Base-by-base conservation (phyloP, 2,888 invertebrate genomes). In the Cylindroiulus punctatus region DNA sequence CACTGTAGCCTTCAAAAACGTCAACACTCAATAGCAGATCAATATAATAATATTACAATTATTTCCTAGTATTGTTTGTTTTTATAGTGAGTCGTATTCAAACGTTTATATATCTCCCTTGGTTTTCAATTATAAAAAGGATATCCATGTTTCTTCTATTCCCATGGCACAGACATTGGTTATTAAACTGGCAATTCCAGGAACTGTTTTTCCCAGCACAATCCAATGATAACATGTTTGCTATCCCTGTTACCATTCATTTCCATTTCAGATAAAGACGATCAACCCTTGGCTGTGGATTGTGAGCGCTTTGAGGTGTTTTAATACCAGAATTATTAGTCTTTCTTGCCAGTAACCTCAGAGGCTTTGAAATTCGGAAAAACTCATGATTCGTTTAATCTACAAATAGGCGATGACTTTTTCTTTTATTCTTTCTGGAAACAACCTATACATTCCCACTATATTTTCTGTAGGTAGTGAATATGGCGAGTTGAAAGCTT, bases 331-430 rank as follows among this genome's bases (percentile, higher is more conserved):
- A 76, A 26, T 76, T 76, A 76, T 26, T 12, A 65, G 26, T n/a
- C 10, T 8, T 26, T 22, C 65, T 44, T 0, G 26, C 65, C 22
- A 65, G 26, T 65, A 26, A 0, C 12, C 76, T 76, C 30, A 3
- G 17, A 30, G 30, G 76, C 30, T 32, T 2, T 44, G 30, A 17
- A 76, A 76, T 76, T 32, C 30, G 76, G 44, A 0, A 30, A 26
- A 14, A 76, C 76, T 76, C 32, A 76, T 14, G 76, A 30, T 76
- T 76, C 76, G 76, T 32, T 76, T 76, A 76, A 76, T 76, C 76
- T 17, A 26, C 30, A 76, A 76, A 76, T 76, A 76, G 32, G 30
- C 30, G 76, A 76, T 76, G 76, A 32, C 76, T 76, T 76, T 30
- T 76, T 8, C 14, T 32, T 76, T 76, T 76, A 4, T 76, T 30